Percentiles rank a stretch among this genome's conserved stretches.
Evolutionary conservation across 2,888 invertebrate genomes (phyloP).

Genomic region (Blastobasis lacticolella): DNA sequence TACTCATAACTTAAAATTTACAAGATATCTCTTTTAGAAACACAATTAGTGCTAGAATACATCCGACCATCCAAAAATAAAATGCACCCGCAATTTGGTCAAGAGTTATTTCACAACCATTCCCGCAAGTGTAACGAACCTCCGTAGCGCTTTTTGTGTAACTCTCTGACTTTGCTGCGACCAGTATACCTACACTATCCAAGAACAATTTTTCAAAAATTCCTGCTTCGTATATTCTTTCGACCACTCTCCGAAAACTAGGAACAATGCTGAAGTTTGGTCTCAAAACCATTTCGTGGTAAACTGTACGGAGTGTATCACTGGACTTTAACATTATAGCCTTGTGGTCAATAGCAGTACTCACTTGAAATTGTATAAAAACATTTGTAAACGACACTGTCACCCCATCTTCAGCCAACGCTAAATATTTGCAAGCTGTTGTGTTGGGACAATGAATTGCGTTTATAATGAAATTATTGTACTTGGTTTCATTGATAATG

Average conservation of each 20-base stretch:
- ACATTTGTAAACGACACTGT: conserved; percentile 35
- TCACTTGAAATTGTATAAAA: conserved; percentile 35
- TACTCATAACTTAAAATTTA: not conserved
- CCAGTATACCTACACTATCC: conserved; percentile 41
- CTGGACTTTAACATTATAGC: conserved; percentile 34
- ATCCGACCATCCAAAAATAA: conserved; percentile 43
- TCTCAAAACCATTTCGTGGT: conserved; percentile 47
- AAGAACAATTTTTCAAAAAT: conserved; percentile 38
- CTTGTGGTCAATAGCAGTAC: conserved; percentile 40
- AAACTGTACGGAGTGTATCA: conserved; percentile 40
- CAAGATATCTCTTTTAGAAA: conserved; percentile 34
- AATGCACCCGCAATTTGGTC: conserved; percentile 38
- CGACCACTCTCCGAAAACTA: conserved; percentile 26
- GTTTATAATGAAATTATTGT: conserved; percentile 28
- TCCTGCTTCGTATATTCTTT: conserved; percentile 46
- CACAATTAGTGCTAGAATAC: conserved; percentile 27
- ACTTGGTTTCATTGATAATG: conserved; percentile 36
- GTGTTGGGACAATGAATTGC: conserved; percentile 34
- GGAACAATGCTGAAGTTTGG: conserved; percentile 29
- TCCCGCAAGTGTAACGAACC: conserved; percentile 44
- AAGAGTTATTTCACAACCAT: conserved; percentile 45
- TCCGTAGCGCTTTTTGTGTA: conserved; percentile 33
- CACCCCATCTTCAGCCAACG: conserved; percentile 32
- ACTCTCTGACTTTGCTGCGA: conserved; percentile 31
- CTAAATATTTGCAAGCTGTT: conserved; percentile 28